Evolutionary conservation across 1,140 invertebrate genomes (phyloP).

Genomic region (Hyles euphorbiae): DNA sequence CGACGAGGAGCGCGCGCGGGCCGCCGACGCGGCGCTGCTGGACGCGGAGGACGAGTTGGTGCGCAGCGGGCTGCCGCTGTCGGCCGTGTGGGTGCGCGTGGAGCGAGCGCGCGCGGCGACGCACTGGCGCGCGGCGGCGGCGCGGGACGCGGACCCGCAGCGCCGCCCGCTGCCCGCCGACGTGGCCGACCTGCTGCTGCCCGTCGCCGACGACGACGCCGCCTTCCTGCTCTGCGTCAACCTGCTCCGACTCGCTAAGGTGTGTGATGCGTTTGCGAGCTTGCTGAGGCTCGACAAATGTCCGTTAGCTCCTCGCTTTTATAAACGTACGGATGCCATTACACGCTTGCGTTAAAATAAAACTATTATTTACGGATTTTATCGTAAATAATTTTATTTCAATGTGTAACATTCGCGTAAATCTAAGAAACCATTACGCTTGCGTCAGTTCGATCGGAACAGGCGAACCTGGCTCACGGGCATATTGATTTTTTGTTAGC

Average conservation of each 20-base stretch:
- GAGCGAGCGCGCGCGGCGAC: conserved; percentile 40
- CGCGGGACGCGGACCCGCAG: conserved; percentile 35
- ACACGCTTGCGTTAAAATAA: too few species aligned
- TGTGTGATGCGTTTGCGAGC: neutral
- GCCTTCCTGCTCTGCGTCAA: conserved; percentile 16
- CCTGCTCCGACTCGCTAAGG: conserved; percentile 26
- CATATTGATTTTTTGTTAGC: too few species aligned
- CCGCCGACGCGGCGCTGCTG: conserved; percentile 26
- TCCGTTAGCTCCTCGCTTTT: too few species aligned
- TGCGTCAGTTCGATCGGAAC: too few species aligned
- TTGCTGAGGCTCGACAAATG: too few species aligned
- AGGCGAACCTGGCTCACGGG: too few species aligned
- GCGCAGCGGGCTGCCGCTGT: conserved; percentile 42
- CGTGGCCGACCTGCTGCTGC: conserved; percentile 43
- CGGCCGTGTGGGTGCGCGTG: conserved; percentile 52
- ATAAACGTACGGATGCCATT: too few species aligned
- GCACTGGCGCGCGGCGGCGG: conserved; percentile 37
- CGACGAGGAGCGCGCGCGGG: conserved; percentile 1
- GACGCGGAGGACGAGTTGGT: conserved; percentile 40
- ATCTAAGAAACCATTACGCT: too few species aligned
- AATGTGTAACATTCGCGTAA: too few species aligned
- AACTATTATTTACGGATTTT: too few species aligned
- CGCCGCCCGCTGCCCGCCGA: conserved; percentile 41
- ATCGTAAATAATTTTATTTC: too few species aligned
- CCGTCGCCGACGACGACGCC: conserved; percentile 15